Evolutionary conservation across 2,797 vertebrate genomes (phyloP).

Genomic region (Hemitrygon akajei): DNA sequence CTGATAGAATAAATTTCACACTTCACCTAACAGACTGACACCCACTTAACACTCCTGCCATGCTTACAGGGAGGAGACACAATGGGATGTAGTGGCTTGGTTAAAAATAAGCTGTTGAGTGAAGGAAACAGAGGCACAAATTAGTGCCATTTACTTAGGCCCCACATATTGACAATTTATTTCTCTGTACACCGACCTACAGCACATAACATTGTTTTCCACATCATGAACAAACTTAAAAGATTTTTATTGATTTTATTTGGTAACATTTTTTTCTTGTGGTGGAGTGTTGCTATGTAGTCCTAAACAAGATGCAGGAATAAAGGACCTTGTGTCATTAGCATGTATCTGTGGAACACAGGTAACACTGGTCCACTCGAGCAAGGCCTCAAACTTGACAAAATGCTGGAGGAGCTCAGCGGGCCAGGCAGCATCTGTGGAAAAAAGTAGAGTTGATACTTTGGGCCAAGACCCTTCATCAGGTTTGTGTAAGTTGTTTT

Average conservation of each 20-base stretch:
- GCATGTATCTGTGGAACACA: no score
- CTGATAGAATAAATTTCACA: background rate
- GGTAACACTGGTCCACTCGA: background rate
- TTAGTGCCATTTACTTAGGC: background rate
- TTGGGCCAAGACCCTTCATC: no score
- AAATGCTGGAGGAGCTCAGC: no score
- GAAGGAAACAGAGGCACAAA: no score
- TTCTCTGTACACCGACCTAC: no score
- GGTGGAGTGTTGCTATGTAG: background rate
- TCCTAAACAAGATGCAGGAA: background rate
- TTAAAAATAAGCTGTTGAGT: background rate
- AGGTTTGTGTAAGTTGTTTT: no score
- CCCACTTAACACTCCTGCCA: constrained; percentile 14
- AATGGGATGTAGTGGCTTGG: background rate
- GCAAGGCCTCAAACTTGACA: no score
- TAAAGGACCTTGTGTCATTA: background rate
- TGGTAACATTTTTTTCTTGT: background rate
- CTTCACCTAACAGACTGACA: background rate
- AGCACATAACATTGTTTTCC: background rate
- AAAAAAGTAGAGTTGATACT: no score
- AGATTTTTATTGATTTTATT: background rate
- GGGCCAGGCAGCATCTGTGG: no score
- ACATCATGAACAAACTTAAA: background rate
- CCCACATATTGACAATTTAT: background rate
- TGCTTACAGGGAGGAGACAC: background rate